These are phyloP conservation scores for Marisa cornuarietis DNA, from an alignment of 1,140 invertebrate genomes.

Conservation along the genomic window DNA sequence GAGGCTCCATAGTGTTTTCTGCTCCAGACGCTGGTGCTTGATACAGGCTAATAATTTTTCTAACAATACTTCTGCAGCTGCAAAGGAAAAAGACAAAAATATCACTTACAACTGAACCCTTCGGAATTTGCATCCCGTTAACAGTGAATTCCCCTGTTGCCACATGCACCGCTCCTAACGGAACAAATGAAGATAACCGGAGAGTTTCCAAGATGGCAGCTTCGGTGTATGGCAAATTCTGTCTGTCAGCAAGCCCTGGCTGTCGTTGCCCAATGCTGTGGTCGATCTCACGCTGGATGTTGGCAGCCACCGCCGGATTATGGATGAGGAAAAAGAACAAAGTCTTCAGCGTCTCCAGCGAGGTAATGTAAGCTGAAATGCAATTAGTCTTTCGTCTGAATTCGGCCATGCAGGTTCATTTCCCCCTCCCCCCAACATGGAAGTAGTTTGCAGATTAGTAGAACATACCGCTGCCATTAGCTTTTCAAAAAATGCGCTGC, in stretches of 20 bases:
- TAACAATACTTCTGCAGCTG: too few relatives aligned
- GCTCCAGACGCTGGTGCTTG: too few relatives aligned
- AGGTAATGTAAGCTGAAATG: conserved; percentile 15
- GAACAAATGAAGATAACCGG: conserved; percentile 43
- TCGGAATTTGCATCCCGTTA: conserved; percentile 3
- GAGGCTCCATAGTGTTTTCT: too few relatives aligned
- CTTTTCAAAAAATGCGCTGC: too few relatives aligned
- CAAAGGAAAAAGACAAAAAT: too few relatives aligned
- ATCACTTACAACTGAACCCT: conserved; percentile 13
- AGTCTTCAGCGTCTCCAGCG: conserved; percentile 30
- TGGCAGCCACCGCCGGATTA: conserved; percentile 61
- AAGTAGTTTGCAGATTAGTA: too few relatives aligned
- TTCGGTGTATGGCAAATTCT: conserved; percentile 47
- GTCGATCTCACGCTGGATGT: conserved; percentile 36
- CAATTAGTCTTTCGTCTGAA: neutral
- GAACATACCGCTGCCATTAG: too few relatives aligned
- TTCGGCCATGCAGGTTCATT: too few relatives aligned
- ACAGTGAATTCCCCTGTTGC: conserved; percentile 5
- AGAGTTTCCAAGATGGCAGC: conserved; percentile 46
- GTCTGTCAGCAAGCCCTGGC: conserved; percentile 20
- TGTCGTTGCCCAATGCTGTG: conserved; percentile 10
- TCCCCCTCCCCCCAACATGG: too few relatives aligned
- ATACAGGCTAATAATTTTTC: too few relatives aligned
- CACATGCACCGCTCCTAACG: conserved; percentile 54
- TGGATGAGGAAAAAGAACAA: conserved; percentile 42